Conservation (phyloP, 1,140 invertebrate genomes). For the Conopomorpha cramerella region DNA sequence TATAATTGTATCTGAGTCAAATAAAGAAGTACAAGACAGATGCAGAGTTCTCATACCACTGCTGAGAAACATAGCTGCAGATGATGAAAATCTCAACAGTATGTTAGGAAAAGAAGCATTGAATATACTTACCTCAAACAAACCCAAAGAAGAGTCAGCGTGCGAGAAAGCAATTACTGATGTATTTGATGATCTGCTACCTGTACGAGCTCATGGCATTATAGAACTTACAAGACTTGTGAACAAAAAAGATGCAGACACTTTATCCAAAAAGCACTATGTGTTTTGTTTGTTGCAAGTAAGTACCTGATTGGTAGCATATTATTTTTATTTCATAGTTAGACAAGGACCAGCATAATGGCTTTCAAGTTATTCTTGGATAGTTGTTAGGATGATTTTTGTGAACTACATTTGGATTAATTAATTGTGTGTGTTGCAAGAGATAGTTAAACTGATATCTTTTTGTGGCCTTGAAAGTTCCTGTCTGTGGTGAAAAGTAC, state of each 20-base stretch:
- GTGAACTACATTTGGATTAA: too few relatives aligned
- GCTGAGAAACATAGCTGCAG: constrained; percentile 22
- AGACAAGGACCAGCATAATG: too few relatives aligned
- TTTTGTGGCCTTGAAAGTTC: too few relatives aligned
- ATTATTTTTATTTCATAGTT: constrained; percentile 7
- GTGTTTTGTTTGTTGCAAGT: constrained; percentile 75
- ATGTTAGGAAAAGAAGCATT: constrained; percentile 36
- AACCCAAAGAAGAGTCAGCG: constrained; percentile 28
- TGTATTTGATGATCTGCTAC: constrained; percentile 75
- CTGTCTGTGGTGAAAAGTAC: too few relatives aligned
- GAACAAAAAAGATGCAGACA: constrained; percentile 65
- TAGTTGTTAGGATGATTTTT: too few relatives aligned
- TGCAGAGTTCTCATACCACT: constrained; percentile 22
- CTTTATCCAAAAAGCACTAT: constrained; percentile 67
- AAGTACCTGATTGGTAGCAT: constrained; percentile 20
- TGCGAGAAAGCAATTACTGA: constrained; percentile 70
- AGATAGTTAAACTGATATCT: too few relatives aligned
- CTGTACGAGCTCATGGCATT: constrained; percentile 79
- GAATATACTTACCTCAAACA: constrained; percentile 21
- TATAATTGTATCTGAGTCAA: constrained; percentile 34
- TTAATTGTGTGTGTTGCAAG: too few relatives aligned
- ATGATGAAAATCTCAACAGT: constrained; percentile 16
- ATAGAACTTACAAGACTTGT: constrained; percentile 75
- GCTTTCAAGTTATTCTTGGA: too few relatives aligned
- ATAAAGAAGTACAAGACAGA: constrained; percentile 16